phyloP scores from a whole-genome alignment of 2,888 invertebrate genomes.

The Listrodromus nycthemerus region DNA sequence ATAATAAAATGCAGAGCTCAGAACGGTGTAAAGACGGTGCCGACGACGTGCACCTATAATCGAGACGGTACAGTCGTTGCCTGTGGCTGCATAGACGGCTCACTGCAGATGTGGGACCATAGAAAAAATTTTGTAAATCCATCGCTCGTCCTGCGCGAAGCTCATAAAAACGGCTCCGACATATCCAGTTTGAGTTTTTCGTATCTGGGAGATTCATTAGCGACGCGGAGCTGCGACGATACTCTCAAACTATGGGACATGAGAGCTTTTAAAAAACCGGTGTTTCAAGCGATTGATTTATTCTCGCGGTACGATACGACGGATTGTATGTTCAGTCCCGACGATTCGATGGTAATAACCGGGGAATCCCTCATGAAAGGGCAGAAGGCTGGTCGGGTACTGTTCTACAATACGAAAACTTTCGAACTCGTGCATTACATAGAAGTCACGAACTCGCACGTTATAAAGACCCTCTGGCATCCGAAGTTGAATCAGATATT shows the following conservation, averaged over 20 bases:
- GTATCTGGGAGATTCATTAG: conserved; percentile 92
- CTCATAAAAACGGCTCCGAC: conserved; percentile 92
- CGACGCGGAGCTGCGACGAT: conserved; percentile 95
- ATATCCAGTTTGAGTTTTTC: conserved; percentile 95
- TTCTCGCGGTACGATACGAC: conserved; percentile 94
- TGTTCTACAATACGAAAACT: conserved; percentile 92
- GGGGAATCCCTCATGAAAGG: conserved; percentile 92
- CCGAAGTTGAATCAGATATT: conserved; percentile 99
- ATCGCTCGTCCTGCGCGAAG: conserved; percentile 90
- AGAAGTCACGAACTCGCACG: conserved; percentile 91
- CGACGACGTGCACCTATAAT: conserved; percentile 93
- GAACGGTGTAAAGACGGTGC: conserved; percentile 94
- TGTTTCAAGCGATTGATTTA: conserved; percentile 89
- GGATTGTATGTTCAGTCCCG: conserved; percentile 94
- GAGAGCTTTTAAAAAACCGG: conserved; percentile 91
- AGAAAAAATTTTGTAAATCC: conserved; percentile 96
- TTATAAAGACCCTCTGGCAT: conserved; percentile 97
- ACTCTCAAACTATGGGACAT: conserved; percentile 98
- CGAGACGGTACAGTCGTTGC: conserved; percentile 95
- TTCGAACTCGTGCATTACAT: conserved; percentile 91
- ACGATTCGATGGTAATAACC: conserved; percentile 95
- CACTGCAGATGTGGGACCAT: conserved; percentile 98
- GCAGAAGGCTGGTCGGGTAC: conserved; percentile 87
- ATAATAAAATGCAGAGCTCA: conserved; percentile 95
- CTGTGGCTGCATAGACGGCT: conserved; percentile 97